Conservation (phyloP, 2,113 vertebrate species). For the Lycocorax pyrrhopterus region DNA sequence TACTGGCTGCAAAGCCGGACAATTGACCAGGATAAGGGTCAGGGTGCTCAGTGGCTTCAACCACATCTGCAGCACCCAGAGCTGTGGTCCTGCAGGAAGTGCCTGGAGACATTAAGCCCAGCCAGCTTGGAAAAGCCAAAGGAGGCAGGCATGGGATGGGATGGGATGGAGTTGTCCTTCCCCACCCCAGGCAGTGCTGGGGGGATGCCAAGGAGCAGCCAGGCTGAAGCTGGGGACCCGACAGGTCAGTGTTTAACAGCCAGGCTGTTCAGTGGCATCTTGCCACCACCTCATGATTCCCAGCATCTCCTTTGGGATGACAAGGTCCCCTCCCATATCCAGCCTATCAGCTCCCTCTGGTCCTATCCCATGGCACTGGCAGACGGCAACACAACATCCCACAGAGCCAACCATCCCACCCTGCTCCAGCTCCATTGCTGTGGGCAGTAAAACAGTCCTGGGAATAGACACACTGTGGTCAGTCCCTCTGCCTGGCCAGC, state of each 20-base stretch:
- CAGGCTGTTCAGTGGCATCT: background rate
- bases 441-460: background rate
- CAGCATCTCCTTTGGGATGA: background rate
- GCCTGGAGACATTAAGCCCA: background rate
- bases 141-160: too few species aligned
- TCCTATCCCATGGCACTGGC: background rate
- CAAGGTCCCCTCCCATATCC: background rate
- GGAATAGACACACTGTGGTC: background rate
- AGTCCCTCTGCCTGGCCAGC: background rate
- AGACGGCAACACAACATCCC: accelerated
- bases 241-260: background rate
- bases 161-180: background rate
- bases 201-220: background rate
- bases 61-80: background rate
- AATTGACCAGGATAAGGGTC: background rate
- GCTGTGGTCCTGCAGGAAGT: background rate
- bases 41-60: background rate
- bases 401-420: background rate
- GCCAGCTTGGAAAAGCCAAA: background rate
- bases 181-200: background rate
- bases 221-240: background rate
- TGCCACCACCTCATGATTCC: background rate
- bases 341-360: background rate
- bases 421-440: background rate
- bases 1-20: background rate